Percentiles rank a stretch among this genome's conserved stretches.
Evolutionary conservation across 2,113 vertebrate species (phyloP).

Genomic region (Argyrosomus japonicus): DNA sequence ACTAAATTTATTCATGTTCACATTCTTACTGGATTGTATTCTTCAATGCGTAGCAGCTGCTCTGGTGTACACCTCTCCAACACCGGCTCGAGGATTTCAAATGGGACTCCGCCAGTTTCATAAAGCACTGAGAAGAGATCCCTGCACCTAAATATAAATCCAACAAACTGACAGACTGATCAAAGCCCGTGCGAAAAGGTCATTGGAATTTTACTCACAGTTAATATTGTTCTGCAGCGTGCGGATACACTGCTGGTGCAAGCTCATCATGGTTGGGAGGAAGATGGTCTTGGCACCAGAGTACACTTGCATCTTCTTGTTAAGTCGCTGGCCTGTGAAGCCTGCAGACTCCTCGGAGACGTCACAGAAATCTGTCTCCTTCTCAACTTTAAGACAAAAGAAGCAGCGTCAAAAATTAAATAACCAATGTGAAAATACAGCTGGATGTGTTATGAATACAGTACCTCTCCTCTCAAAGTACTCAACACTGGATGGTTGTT

Average conservation of each 20-base stretch:
- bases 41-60: slow-evolving; percentile 90
- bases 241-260: slow-evolving; percentile 91
- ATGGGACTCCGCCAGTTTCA: slow-evolving; percentile 91
- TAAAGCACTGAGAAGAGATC: slow-evolving; percentile 84
- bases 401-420: background rate
- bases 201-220: slow-evolving; percentile 80
- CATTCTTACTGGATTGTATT: slow-evolving; percentile 89
- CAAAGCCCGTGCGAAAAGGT: background rate
- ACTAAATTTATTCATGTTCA: slow-evolving; percentile 7
- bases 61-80: slow-evolving; percentile 89
- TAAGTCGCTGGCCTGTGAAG: slow-evolving; percentile 88
- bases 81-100: slow-evolving; percentile 92
- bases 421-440: background rate
- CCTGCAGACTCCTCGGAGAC: slow-evolving; percentile 71
- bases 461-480: slow-evolving; percentile 85
- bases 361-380: slow-evolving; percentile 56
- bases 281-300: slow-evolving; percentile 87
- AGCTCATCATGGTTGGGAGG: slow-evolving; percentile 88
- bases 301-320: slow-evolving; percentile 93
- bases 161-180: background rate
- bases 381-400: slow-evolving; percentile 65
- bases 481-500: slow-evolving; percentile 71
- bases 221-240: slow-evolving; percentile 92
- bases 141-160: slow-evolving; percentile 27
- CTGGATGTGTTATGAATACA: background rate